phyloP scores from a whole-genome alignment of 2,888 invertebrate genomes.

The Ennomos erosarius region DNA sequence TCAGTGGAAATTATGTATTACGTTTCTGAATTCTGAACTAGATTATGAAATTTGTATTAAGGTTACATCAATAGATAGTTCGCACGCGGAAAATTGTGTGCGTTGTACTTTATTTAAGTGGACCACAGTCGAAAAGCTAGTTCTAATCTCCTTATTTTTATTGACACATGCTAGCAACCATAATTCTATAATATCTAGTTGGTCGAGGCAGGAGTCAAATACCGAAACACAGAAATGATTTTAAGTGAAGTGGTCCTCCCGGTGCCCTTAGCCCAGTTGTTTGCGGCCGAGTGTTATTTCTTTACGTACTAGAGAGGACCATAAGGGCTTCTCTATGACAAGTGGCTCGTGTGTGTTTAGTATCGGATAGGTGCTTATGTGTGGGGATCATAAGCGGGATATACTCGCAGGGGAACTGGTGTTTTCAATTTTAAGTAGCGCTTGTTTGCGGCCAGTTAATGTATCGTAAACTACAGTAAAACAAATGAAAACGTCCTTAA shows the following conservation, averaged over 20 bases:
- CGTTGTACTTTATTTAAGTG: too few species aligned
- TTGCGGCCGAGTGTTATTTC: constrained; percentile 61
- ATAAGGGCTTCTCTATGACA: constrained; percentile 27
- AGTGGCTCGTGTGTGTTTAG: constrained; percentile 27
- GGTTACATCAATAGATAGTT: too few species aligned
- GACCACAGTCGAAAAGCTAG: too few species aligned
- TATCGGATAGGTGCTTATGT: constrained; percentile 26
- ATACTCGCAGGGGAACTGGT: background rate
- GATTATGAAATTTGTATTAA: too few species aligned
- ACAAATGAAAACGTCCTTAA: too few species aligned
- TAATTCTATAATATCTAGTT: constrained; percentile 24
- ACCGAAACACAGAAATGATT: constrained; percentile 74
- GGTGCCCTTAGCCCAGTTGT: constrained; percentile 53
- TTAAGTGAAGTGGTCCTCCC: constrained; percentile 67
- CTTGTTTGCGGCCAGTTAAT: background rate
- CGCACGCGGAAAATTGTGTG: too few species aligned
- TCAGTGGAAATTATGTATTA: too few species aligned
- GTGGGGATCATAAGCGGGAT: constrained; percentile 12
- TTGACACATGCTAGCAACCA: too few species aligned
- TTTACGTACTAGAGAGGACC: constrained; percentile 35
- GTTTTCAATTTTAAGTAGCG: background rate
- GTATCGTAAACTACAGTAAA: too few species aligned
- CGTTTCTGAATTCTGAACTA: too few species aligned
- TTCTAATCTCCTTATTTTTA: too few species aligned
- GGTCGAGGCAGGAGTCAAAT: constrained; percentile 35